phyloP scores from a whole-genome alignment of 2,113 vertebrate genomes.

The Urocitellus parryii region DNA sequence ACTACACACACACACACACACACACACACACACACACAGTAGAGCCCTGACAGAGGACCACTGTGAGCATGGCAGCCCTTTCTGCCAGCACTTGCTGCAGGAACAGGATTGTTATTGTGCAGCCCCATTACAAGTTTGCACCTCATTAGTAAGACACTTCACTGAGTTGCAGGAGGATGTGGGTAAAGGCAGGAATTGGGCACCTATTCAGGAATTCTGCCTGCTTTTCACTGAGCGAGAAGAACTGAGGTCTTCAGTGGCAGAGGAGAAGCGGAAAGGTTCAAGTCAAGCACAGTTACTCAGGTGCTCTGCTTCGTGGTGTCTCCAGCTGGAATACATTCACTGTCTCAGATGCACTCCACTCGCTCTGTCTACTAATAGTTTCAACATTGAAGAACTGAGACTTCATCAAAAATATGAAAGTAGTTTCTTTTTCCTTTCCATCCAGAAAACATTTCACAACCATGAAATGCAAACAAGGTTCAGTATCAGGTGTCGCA shows the following conservation, averaged over 20 bases:
- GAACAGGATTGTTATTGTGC: no score
- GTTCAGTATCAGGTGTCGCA: background rate
- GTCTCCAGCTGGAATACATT: background rate
- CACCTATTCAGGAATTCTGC: background rate
- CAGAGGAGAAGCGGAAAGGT: background rate
- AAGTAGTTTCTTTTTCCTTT: background rate
- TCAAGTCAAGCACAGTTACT: background rate
- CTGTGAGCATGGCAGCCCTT: background rate
- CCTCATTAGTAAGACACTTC: background rate
- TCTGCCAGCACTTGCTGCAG: background rate
- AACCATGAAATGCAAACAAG: background rate
- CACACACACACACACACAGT: background rate
- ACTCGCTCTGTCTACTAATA: background rate
- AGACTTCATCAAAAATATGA: background rate
- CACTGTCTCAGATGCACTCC: background rate
- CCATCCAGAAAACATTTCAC: background rate
- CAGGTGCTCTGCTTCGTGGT: background rate
- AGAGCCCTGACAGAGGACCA: no score
- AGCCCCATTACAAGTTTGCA: background rate
- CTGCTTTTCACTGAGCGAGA: background rate
- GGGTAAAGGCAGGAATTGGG: background rate
- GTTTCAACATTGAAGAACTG: conserved; percentile 23
- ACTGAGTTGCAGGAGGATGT: background rate
- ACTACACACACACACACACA: no score
- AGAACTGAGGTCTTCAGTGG: background rate